Conservation (phyloP, 2,888 invertebrate genomes). For the Aleiodes leptofemur region DNA sequence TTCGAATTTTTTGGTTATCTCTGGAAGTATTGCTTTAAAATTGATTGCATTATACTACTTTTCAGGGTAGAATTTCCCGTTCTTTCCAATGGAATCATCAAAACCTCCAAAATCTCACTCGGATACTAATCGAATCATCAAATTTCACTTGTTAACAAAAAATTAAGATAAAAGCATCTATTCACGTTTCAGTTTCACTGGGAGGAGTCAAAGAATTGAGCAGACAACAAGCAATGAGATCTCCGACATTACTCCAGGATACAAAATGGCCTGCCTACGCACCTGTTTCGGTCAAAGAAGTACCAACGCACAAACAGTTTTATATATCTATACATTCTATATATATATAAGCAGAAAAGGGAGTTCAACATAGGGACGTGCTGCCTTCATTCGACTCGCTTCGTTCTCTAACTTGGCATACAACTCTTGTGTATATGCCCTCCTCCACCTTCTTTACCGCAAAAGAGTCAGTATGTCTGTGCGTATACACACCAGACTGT, state of each 20-base stretch:
- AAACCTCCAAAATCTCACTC: too few relatives aligned
- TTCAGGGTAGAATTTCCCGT: too few relatives aligned
- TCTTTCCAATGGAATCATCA: too few relatives aligned
- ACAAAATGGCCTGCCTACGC: conserved; percentile 37
- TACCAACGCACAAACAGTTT: not conserved
- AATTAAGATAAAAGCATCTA: too few relatives aligned
- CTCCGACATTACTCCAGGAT: not conserved
- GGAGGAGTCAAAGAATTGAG: not conserved
- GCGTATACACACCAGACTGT: not conserved
- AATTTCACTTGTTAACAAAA: too few relatives aligned
- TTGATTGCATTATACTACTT: too few relatives aligned
- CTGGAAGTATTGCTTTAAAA: too few relatives aligned
- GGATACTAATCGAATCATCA: too few relatives aligned
- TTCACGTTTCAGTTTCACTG: not conserved
- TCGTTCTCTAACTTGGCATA: conserved; percentile 30
- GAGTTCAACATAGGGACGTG: conserved; percentile 14
- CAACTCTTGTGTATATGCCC: not conserved
- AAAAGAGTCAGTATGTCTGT: conserved; percentile 17
- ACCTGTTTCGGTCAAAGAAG: conserved; percentile 26
- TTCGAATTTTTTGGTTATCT: too few relatives aligned
- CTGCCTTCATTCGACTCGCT: conserved; percentile 29
- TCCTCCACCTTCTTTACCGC: conserved; percentile 6
- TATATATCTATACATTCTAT: conserved; percentile 23
- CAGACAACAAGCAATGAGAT: not conserved
- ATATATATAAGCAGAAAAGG: conserved; percentile 21